A percentile compares a stretch with the other conserved stretches of the same genome.
Conservation (phyloP, 2,113 vertebrate genomes). For the Castor canadensis region DNA sequence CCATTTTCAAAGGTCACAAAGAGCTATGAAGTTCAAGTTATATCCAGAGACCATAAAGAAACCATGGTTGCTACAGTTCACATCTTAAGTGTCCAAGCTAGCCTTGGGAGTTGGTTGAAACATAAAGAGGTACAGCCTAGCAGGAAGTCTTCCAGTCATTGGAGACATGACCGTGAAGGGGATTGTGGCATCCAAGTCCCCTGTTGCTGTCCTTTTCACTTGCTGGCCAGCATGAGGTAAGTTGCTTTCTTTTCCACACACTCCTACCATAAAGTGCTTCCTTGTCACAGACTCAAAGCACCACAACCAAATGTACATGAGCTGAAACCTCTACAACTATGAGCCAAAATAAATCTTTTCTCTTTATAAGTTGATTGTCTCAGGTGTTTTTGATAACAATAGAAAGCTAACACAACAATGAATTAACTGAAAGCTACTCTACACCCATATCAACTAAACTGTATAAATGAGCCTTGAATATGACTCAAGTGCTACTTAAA, state of each 20-base stretch:
- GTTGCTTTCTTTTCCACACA: neutral
- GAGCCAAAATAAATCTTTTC: too few relatives aligned
- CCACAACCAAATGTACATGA: neutral
- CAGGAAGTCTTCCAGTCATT: neutral
- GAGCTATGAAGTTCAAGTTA: neutral
- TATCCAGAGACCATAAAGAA: neutral
- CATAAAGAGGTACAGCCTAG: too few relatives aligned
- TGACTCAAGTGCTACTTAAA: neutral
- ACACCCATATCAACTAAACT: neutral
- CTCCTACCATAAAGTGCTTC: neutral
- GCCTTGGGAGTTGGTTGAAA: too few relatives aligned
- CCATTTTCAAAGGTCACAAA: neutral
- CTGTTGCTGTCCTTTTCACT: neutral
- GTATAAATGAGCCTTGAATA: neutral
- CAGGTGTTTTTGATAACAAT: too few relatives aligned
- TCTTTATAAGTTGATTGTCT: too few relatives aligned
- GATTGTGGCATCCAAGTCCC: neutral
- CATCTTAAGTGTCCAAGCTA: neutral
- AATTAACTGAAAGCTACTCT: neutral
- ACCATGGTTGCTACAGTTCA: neutral
- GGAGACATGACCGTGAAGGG: neutral
- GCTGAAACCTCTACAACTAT: neutral
- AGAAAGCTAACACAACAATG: too few relatives aligned
- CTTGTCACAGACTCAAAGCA: neutral
- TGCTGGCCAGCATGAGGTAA: too few relatives aligned